Evolutionary conservation across 2,113 vertebrate genomes (phyloP).

Genomic region (Phylloscopus whistleri): DNA sequence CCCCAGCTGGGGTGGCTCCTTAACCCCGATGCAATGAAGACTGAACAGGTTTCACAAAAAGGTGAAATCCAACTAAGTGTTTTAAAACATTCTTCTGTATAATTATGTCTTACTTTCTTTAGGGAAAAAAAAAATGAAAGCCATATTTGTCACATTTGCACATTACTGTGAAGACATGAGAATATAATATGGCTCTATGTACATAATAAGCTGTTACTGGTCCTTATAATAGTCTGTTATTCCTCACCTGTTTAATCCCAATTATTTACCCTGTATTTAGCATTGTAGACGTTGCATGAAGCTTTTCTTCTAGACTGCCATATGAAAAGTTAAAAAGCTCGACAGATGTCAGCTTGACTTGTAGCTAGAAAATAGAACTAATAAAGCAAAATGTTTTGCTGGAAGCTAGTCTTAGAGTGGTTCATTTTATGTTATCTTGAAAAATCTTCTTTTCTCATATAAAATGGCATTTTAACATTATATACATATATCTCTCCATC

Average conservation of each 20-base stretch:
- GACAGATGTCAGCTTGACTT: conserved; percentile 54
- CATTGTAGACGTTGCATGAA: conserved; percentile 63
- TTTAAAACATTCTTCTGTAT: conserved; percentile 77
- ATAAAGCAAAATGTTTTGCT: conserved; percentile 74
- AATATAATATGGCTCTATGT: conserved; percentile 65
- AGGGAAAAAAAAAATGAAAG: conserved; percentile 62
- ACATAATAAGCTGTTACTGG: conserved; percentile 34
- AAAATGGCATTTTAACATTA: neutral
- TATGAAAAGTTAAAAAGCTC: conserved; percentile 12
- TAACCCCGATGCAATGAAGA: conserved; percentile 11
- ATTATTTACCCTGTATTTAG: conserved; percentile 50
- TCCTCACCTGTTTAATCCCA: conserved; percentile 45
- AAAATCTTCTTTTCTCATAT: neutral
- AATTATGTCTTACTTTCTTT: conserved; percentile 76
- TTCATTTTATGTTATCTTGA: conserved; percentile 20
- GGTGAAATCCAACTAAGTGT: conserved; percentile 66
- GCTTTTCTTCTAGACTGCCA: conserved; percentile 49
- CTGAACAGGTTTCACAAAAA: conserved; percentile 38
- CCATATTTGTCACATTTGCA: conserved; percentile 77
- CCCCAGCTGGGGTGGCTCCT: conserved; percentile 35
- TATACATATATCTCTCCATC: neutral
- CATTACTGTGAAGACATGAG: conserved; percentile 72
- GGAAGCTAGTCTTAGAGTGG: conserved; percentile 57
- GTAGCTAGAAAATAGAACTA: conserved; percentile 71
- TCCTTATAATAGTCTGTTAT: conserved; percentile 4